Evolutionary conservation across 2,113 vertebrate species (phyloP), one percentile per base, ranked within the genome.

Genomic region (Micromys minutus): DNA sequence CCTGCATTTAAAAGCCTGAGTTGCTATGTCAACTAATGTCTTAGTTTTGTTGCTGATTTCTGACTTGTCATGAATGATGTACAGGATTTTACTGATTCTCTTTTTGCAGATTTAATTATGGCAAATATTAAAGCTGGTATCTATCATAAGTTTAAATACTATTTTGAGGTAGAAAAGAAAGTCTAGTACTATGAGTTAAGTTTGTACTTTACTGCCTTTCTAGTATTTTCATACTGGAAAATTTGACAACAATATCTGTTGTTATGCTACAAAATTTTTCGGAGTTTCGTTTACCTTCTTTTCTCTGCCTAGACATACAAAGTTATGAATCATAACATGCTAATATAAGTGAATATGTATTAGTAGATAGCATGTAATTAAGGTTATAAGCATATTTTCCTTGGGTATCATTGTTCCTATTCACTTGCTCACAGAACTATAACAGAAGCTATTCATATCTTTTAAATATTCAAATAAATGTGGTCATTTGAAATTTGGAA

Each of bases 1-100:
- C 5, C 34, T 72, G 2, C 11, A 55, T 12, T 36, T 10, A 29
- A 19, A 89, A 21, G 15, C 88, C 21, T 81, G 52, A 61, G 26
- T 61, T 74, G 59, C 88, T 47, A 50, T 91, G 15, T 50, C 50
- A 90, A 89, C 26, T 93, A 63, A 92, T 76, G 85, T 71, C 22
- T 11, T 90, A 65, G 21, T 34, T 36, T 45, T 80, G 3, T 24
- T 71, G 16, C 22, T 67, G 65, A 87, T 3, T 89, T 94, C 24
- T 65, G 65, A 88, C 34, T 88, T 21, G 63, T 67, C 17, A 72
- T 55, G 84, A 89, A 76, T 63, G n/a, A 4, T 5, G 89, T 6
- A 26, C 3, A 31, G 42, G 24, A 3, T 79, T 84, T 55, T 71
- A 55, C 8, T 67, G 36, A 47, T 67, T 65, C 42, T 9, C 10